These are phyloP conservation scores for Elegia similella DNA, from an alignment of 2,888 invertebrate species.

Conservation along the genomic window DNA sequence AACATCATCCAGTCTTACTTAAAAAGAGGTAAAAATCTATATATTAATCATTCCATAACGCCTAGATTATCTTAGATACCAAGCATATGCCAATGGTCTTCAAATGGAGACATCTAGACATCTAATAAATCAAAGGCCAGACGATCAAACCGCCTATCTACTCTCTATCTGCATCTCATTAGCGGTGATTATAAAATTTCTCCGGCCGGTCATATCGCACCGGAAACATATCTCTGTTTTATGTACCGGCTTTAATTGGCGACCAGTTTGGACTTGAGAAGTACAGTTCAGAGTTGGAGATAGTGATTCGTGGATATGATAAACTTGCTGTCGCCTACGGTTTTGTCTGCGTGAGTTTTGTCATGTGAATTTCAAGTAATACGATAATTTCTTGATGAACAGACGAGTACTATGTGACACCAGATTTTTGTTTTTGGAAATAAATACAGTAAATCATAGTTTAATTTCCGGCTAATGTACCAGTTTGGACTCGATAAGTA, in stretches of 20 bases:
- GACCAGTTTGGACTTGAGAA: constrained; percentile 25
- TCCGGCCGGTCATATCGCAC: constrained; percentile 51
- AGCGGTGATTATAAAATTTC: constrained; percentile 14
- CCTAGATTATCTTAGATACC: neutral
- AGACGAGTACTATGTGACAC: no score
- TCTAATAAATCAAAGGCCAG: neutral
- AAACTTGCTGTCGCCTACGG: neutral
- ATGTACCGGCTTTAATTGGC: constrained; percentile 55
- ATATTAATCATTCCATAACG: neutral
- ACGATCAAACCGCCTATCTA: neutral
- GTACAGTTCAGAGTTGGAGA: neutral
- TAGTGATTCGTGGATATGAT: neutral
- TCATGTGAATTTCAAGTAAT: no score
- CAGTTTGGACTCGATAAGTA: no score
- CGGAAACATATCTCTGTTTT: constrained; percentile 64
- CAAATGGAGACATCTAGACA: neutral
- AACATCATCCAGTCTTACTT: no score
- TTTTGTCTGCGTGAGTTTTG: no score
- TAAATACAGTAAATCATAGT: no score
- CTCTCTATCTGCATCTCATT: constrained; percentile 2
- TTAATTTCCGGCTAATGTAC: no score
- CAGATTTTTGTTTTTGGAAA: no score
- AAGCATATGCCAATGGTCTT: neutral
- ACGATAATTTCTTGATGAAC: no score
- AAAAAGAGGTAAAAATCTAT: no score